phyloP scores from a whole-genome alignment of 1,140 invertebrate species.

The Samia ricini region DNA sequence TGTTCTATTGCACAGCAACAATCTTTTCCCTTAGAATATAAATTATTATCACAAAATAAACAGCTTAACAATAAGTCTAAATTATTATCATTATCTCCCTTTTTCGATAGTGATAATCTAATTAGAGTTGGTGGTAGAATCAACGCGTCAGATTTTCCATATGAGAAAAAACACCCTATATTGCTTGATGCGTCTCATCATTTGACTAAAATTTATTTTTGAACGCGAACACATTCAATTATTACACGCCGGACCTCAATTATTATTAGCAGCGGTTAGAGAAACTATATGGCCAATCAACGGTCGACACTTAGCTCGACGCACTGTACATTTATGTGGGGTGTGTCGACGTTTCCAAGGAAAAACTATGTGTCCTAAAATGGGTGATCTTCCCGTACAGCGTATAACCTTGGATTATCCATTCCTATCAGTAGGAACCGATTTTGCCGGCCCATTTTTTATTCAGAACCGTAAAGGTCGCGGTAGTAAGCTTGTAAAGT shows the following conservation, averaged over 20 bases:
- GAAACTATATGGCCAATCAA: constrained; percentile 15
- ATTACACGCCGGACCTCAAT: constrained; percentile 18
- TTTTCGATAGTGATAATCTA: constrained; percentile 1
- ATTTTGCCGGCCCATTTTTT: too few species aligned
- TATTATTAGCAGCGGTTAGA: constrained; percentile 14
- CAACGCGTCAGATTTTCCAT: neutral
- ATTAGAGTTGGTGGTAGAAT: constrained; percentile 14
- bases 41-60: too few species aligned
- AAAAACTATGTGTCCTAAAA: constrained; percentile 11
- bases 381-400: constrained; percentile 16
- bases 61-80: neutral
- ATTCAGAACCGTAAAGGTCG: constrained; percentile 22
- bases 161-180: too few species aligned
- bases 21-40: neutral
- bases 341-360: constrained; percentile 14
- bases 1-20: too few species aligned
- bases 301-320: constrained; percentile 13
- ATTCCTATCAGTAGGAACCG: too few species aligned
- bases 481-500: constrained; percentile 16
- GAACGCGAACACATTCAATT: neutral
- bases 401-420: constrained; percentile 19
- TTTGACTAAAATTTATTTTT: constrained; percentile 13
- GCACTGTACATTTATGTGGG: constrained; percentile 12
- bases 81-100: neutral
- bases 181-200: too few species aligned